phyloP scores from a whole-genome alignment of 2,797 vertebrate genomes.

The Trematomus bernacchii region DNA sequence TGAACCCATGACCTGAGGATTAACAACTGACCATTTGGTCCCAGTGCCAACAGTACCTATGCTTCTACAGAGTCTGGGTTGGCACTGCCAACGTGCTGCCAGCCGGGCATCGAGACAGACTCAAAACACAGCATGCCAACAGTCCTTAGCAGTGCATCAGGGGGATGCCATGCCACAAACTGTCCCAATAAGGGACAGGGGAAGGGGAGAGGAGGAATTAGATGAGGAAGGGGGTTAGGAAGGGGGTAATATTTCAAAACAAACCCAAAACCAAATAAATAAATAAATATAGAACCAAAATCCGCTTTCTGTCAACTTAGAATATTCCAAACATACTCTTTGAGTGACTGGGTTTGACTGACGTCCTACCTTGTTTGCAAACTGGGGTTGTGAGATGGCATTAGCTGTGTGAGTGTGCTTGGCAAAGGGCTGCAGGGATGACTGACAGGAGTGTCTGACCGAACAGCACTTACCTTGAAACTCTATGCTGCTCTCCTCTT shows the following conservation, averaged over 20 bases:
- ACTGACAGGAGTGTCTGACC: slow-evolving; percentile 80
- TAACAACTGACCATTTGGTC: slow-evolving; percentile 51
- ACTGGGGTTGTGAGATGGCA: slow-evolving; percentile 78
- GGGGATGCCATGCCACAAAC: slow-evolving; percentile 87
- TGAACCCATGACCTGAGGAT: slow-evolving; percentile 48
- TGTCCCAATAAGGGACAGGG: slow-evolving; percentile 69
- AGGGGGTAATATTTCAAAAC: slow-evolving; percentile 67
- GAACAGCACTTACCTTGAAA: slow-evolving; percentile 86
- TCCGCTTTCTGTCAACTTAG: slow-evolving; percentile 49
- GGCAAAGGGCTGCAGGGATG: slow-evolving; percentile 75
- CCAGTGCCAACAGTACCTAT: slow-evolving; percentile 45
- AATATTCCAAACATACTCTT: slow-evolving; percentile 55
- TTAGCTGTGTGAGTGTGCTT: slow-evolving; percentile 79
- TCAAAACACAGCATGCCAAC: slow-evolving; percentile 86
- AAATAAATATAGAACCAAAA: slow-evolving; percentile 70
- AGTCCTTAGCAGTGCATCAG: slow-evolving; percentile 83
- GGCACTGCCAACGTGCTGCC: slow-evolving; percentile 80
- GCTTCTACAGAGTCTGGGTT: slow-evolving; percentile 70
- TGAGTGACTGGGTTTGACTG: slow-evolving; percentile 69
- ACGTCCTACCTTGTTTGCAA: slow-evolving; percentile 81
- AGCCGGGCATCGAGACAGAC: slow-evolving; percentile 78
- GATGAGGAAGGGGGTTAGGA: slow-evolving; percentile 57
- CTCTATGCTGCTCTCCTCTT: slow-evolving; percentile 74
- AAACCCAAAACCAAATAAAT: slow-evolving; percentile 68
- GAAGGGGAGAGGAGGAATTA: slow-evolving; percentile 41